phyloP scores from a whole-genome alignment of 2,113 vertebrate species.

The Callaeas wilsoni region DNA sequence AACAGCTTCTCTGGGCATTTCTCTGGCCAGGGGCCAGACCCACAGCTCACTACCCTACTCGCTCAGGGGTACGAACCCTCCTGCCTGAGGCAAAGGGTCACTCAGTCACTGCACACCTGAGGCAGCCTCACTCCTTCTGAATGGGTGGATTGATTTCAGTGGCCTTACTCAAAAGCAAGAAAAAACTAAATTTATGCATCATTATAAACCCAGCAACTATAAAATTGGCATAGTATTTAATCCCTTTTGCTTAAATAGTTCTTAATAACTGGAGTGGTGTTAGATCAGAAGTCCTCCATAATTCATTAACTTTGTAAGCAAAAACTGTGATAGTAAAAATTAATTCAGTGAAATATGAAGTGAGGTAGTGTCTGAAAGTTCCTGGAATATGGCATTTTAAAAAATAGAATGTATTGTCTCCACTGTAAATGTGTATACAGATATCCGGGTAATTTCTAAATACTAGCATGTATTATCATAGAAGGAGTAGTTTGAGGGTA shows the following conservation, averaged over 20 bases:
- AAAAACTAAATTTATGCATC: neutral
- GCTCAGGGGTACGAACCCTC: fast-evolving
- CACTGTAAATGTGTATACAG: neutral
- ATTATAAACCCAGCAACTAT: neutral
- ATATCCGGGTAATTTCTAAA: neutral
- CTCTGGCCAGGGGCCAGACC: neutral
- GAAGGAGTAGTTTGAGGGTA: neutral
- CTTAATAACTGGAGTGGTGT: neutral
- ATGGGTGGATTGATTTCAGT: neutral
- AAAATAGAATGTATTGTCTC: neutral
- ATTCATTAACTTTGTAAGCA: neutral
- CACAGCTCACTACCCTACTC: neutral
- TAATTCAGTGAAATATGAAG: neutral
- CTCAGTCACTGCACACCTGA: neutral
- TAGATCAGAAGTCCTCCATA: neutral
- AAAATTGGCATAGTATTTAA: neutral
- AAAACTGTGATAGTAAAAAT: neutral
- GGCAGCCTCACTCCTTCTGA: neutral
- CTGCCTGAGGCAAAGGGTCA: neutral
- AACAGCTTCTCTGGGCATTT: neutral
- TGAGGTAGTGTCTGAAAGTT: neutral
- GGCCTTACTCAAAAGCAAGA: neutral
- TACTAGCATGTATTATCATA: neutral
- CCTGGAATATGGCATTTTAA: neutral
- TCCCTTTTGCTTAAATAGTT: neutral